Conservation (phyloP, 2,797 vertebrate species). For the Leptodactylus fallax region DNA sequence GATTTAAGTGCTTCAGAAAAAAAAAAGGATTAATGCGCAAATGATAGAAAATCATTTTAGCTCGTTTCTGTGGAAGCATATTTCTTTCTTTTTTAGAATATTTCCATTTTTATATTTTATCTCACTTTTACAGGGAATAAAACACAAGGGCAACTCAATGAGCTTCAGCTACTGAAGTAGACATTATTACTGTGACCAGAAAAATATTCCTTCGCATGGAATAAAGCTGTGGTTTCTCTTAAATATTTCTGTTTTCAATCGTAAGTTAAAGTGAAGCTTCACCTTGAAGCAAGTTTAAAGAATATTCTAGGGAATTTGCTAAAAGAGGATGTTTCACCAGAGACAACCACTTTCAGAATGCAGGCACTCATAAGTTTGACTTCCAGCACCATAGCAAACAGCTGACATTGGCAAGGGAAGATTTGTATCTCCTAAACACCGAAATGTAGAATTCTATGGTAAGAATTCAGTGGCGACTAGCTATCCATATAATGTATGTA, state of each 20-base stretch:
- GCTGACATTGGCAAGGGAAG: neutral
- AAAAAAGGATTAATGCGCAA: slow-evolving; percentile 57
- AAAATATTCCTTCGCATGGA: neutral
- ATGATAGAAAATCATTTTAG: slow-evolving; percentile 48
- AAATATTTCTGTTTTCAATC: neutral
- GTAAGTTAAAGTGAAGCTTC: slow-evolving; percentile 8
- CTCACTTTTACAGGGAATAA: slow-evolving; percentile 45
- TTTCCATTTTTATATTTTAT: slow-evolving; percentile 49
- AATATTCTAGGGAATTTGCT: neutral
- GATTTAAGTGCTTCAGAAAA: slow-evolving; percentile 64
- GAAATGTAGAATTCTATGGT: too few species aligned
- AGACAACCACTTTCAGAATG: neutral
- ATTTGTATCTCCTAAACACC: neutral
- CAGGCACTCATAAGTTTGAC: neutral
- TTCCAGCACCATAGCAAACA: neutral
- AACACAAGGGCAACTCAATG: slow-evolving; percentile 39
- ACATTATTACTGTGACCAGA: slow-evolving; percentile 15
- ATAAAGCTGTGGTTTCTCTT: slow-evolving; percentile 14
- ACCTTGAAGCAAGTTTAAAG: neutral
- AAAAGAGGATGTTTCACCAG: neutral
- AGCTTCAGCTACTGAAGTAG: slow-evolving; percentile 9
- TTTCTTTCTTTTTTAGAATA: slow-evolving; percentile 53
- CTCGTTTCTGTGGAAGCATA: slow-evolving; percentile 46
- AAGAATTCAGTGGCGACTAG: too few species aligned
- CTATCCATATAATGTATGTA: too few species aligned